Evolutionary conservation across 1,140 invertebrate species (phyloP).

Genomic region (Ostrea edulis): DNA sequence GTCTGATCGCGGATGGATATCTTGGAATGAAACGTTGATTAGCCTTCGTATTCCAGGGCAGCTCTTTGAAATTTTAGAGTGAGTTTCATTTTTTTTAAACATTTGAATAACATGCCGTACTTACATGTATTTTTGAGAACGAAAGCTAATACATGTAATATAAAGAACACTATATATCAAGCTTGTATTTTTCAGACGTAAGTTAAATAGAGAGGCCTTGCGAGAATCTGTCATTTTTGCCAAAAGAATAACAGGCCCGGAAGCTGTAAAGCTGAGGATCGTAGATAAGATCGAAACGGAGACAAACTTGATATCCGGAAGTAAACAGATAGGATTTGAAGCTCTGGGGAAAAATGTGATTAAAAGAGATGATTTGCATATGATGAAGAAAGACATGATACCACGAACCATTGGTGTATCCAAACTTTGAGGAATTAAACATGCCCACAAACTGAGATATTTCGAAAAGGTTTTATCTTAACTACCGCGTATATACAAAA

Average conservation of each 20-base stretch:
- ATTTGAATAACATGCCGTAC: background rate
- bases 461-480: too few relatives aligned
- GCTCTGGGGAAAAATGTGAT: constrained; percentile 47
- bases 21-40: constrained; percentile 62
- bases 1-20: constrained; percentile 63
- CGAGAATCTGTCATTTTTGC: constrained; percentile 46
- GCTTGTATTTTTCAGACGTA: constrained; percentile 34
- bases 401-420: background rate
- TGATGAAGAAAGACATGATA: constrained; percentile 44
- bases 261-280: constrained; percentile 40
- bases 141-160: too few relatives aligned
- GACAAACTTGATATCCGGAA: constrained; percentile 37
- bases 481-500: too few relatives aligned
- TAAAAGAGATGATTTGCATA: constrained; percentile 14
- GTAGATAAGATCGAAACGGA: constrained; percentile 7
- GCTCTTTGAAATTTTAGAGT: constrained; percentile 52
- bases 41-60: constrained; percentile 51
- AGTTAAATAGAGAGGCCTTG: constrained; percentile 4
- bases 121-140: background rate
- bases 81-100: constrained; percentile 40
- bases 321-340: constrained; percentile 34
- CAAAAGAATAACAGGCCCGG: constrained; percentile 33
- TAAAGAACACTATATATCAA: background rate
- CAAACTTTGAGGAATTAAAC: background rate
- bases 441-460: background rate